Conservation (phyloP, 2,888 invertebrate genomes). For the Cheilosia vernalis region DNA sequence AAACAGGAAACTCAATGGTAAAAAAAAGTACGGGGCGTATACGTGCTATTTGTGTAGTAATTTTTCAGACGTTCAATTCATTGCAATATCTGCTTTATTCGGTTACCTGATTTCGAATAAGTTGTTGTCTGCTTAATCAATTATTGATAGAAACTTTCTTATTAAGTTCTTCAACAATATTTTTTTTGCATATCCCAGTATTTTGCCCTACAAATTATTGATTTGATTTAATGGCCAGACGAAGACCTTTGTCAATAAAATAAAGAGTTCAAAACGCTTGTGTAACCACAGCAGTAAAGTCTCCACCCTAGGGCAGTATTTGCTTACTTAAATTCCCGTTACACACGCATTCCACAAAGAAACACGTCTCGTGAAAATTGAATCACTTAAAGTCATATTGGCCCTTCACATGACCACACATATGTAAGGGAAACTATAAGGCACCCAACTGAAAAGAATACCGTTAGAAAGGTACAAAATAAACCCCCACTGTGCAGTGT, state of each 20-base stretch:
- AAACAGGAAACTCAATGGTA: no score
- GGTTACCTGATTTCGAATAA: no score
- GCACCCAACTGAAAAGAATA: constrained; percentile 44
- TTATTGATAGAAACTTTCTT: no score
- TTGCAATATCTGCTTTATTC: no score
- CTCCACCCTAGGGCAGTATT: not conserved
- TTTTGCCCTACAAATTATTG: no score
- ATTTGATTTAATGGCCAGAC: not conserved
- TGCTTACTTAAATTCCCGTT: not conserved
- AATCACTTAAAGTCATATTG: not conserved
- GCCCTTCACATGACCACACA: constrained; percentile 27
- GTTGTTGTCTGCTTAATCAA: no score
- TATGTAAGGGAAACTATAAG: constrained; percentile 17
- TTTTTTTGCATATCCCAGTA: no score
- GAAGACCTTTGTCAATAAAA: not conserved
- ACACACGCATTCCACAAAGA: not conserved
- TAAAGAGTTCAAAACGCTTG: not conserved
- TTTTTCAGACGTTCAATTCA: no score
- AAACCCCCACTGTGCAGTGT: not conserved
- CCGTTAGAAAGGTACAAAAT: constrained; percentile 8
- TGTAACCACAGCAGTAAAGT: not conserved
- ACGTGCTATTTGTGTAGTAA: no score
- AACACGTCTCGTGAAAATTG: not conserved
- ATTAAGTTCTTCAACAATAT: no score
- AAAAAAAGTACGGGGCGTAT: no score